These are phyloP conservation scores for Cheilosia urbana DNA, from an alignment of 2,888 invertebrate species.

Conservation along the genomic window DNA sequence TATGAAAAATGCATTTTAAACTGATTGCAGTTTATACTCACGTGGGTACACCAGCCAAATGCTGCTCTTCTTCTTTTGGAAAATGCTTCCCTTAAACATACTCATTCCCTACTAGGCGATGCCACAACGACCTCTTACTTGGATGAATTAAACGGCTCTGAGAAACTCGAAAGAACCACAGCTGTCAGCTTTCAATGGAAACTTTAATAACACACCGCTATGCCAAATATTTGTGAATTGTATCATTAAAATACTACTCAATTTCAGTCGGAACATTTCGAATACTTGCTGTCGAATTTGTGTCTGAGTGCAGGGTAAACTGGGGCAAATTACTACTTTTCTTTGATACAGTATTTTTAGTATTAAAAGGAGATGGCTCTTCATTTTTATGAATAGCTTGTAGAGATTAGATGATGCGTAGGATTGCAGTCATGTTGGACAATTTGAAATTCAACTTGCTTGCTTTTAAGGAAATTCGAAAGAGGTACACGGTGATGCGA, in stretches of 20 bases:
- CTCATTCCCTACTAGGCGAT: no score
- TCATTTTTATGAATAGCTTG: no score
- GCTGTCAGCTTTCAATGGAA: slow-evolving; percentile 1
- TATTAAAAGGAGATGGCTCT: no score
- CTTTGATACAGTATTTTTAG: no score
- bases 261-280: slow-evolving; percentile 6
- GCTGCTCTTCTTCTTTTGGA: slow-evolving; percentile 42
- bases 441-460: no score
- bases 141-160: background rate
- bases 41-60: slow-evolving; percentile 62
- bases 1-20: background rate
- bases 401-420: no score
- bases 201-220: background rate
- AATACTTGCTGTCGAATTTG: slow-evolving; percentile 20
- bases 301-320: no score
- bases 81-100: slow-evolving; percentile 36
- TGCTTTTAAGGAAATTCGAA: no score
- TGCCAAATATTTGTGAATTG: slow-evolving; percentile 3
- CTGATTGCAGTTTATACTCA: slow-evolving; percentile 21
- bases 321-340: no score
- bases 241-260: slow-evolving; percentile 22
- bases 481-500: no score
- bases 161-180: background rate
- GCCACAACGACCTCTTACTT: slow-evolving; percentile 15
- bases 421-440: no score